These are phyloP conservation scores for Plagodis dolabraria DNA, from an alignment of 2,888 invertebrate species.

Conservation along the genomic window DNA sequence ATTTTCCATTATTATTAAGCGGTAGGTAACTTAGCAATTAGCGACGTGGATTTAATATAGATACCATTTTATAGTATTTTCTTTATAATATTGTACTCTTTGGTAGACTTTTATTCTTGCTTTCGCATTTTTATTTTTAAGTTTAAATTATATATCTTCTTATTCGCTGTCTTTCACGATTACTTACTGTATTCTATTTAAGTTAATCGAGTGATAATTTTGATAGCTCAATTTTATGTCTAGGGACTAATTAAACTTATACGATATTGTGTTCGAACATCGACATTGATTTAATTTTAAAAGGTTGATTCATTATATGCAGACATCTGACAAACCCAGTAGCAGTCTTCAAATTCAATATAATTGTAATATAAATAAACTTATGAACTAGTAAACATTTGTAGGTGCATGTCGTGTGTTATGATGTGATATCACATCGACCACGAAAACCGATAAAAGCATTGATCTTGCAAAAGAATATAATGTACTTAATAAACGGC, in stretches of 20 bases:
- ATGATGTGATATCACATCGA: too few species aligned
- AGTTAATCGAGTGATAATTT: conserved; percentile 67
- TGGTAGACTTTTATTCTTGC: conserved; percentile 62
- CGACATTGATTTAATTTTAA: conserved; percentile 45
- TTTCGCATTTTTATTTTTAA: conserved; percentile 60
- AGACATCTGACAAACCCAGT: too few species aligned
- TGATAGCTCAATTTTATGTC: conserved; percentile 75
- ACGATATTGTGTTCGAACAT: conserved; percentile 66
- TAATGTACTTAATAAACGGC: too few species aligned
- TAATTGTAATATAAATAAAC: too few species aligned
- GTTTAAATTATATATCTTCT: conserved; percentile 43
- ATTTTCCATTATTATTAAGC: background rate
- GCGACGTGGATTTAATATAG: conserved; percentile 58
- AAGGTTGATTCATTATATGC: conserved; percentile 27
- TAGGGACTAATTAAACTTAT: conserved; percentile 57
- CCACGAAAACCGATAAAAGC: too few species aligned
- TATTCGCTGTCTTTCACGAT: conserved; percentile 57
- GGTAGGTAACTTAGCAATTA: conserved; percentile 63
- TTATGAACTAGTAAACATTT: too few species aligned
- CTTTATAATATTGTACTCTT: conserved; percentile 52
- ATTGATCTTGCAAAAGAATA: too few species aligned
- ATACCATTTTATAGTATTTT: conserved; percentile 49
- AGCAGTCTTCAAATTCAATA: too few species aligned
- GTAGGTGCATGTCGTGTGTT: too few species aligned
- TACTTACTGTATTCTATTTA: conserved; percentile 60